Conservation (phyloP, 2,888 invertebrate genomes). For the Zygaena filipendulae region DNA sequence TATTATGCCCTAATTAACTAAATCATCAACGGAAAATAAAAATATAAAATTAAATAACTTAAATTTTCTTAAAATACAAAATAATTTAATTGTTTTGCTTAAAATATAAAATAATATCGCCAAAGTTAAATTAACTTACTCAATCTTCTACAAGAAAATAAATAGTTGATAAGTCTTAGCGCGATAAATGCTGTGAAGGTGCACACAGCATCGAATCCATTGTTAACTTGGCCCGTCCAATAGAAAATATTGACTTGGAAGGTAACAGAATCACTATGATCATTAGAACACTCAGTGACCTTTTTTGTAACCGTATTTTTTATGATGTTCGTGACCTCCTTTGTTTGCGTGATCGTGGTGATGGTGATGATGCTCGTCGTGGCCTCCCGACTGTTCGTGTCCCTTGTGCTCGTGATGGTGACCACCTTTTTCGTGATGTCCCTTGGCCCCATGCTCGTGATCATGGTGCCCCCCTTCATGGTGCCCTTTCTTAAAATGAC, state of each 20-base stretch:
- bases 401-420: conserved; percentile 84
- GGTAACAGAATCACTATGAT: conserved; percentile 1
- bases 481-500: conserved; percentile 84
- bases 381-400: conserved; percentile 81
- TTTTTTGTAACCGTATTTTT: conserved; percentile 78
- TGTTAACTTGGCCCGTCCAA: conserved; percentile 3
- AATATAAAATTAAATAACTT: too few species aligned
- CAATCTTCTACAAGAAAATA: conserved; percentile 16
- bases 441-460: conserved; percentile 83
- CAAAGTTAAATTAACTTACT: too few species aligned
- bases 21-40: too few species aligned
- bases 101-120: too few species aligned
- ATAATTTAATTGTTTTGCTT: too few species aligned
- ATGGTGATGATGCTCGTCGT: conserved; percentile 80
- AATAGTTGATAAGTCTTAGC: conserved; percentile 17
- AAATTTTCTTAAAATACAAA: too few species aligned
- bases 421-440: conserved; percentile 82
- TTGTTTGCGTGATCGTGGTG: conserved; percentile 82
- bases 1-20: too few species aligned
- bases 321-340: conserved; percentile 82
- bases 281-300: conserved; percentile 34
- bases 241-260: neutral
- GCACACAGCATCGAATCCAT: conserved; percentile 12
- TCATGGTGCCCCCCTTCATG: conserved; percentile 81
- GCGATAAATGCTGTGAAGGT: conserved; percentile 3